phyloP scores from a whole-genome alignment of 2,797 vertebrate species.

The Gymnocypris eckloni region DNA sequence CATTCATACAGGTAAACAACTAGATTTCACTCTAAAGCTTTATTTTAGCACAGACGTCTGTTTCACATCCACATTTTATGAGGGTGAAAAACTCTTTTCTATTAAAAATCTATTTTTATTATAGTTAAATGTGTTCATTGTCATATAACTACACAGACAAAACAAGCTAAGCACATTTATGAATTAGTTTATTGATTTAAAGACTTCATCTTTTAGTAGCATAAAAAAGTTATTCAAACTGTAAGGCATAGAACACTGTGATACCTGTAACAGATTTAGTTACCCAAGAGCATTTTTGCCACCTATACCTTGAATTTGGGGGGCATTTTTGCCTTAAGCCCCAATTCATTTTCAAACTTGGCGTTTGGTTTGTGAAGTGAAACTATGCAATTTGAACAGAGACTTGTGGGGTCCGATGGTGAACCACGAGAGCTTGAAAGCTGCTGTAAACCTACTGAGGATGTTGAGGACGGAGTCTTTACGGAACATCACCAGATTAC shows the following conservation, averaged over 20 bases:
- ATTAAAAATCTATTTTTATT: not conserved
- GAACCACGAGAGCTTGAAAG: not conserved
- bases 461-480: slow-evolving; percentile 97
- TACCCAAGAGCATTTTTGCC: not conserved
- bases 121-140: not conserved
- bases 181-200: not conserved
- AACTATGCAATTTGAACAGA: not conserved
- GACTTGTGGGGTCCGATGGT: not conserved
- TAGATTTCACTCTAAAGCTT: not conserved
- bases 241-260: not conserved
- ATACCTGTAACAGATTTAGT: not conserved
- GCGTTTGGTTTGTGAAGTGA: not conserved
- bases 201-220: not conserved
- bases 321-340: not conserved
- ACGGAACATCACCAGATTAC: slow-evolving; percentile 95
- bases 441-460: slow-evolving; percentile 82
- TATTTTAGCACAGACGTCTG: not conserved
- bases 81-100: not conserved
- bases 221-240: not conserved
- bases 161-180: not conserved
- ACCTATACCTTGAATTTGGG: not conserved
- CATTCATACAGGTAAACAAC: slow-evolving; percentile 52
- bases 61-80: not conserved
- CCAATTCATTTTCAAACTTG: not conserved
- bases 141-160: not conserved